Conservation (phyloP, 2,888 invertebrate species). For the Orthonevra nobilis region DNA sequence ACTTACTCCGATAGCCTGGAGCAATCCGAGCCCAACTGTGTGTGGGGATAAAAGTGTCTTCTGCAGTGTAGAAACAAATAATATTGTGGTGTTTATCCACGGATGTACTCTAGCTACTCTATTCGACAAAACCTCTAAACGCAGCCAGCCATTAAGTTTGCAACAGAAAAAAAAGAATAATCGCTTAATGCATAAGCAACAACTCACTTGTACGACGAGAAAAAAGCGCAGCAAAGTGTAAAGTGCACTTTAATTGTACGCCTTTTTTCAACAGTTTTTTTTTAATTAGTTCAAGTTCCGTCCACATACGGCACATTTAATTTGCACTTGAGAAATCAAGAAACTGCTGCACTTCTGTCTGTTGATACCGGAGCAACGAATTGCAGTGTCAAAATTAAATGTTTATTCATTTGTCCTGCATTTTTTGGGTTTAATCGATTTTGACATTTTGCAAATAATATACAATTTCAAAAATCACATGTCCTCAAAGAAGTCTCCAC, state of each 20-base stretch:
- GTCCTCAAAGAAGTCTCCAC: conserved; percentile 47
- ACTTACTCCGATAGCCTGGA: no score
- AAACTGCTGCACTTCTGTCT: conserved; percentile 14
- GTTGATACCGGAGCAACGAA: background rate
- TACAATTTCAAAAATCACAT: conserved; percentile 55
- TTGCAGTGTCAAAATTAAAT: conserved; percentile 24
- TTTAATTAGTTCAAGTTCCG: conserved; percentile 78
- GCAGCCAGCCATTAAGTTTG: no score
- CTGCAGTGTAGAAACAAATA: no score
- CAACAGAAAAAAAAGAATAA: no score
- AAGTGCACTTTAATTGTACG: conserved; percentile 48
- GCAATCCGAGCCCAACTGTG: no score
- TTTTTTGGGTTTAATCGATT: conserved; percentile 60
- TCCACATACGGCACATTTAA: conserved; percentile 27
- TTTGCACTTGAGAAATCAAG: background rate
- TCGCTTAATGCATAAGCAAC: no score
- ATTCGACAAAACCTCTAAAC: no score
- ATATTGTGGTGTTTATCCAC: no score
- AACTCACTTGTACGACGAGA: conserved; percentile 2
- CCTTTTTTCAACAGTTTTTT: conserved; percentile 79
- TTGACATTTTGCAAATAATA: conserved; percentile 65
- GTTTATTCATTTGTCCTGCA: conserved; percentile 9
- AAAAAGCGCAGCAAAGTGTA: conserved; percentile 38
- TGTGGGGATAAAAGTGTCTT: no score
- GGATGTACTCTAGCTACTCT: no score